Base-by-base conservation (phyloP, 2,797 vertebrate species). In the Emydoidea blandingii region DNA sequence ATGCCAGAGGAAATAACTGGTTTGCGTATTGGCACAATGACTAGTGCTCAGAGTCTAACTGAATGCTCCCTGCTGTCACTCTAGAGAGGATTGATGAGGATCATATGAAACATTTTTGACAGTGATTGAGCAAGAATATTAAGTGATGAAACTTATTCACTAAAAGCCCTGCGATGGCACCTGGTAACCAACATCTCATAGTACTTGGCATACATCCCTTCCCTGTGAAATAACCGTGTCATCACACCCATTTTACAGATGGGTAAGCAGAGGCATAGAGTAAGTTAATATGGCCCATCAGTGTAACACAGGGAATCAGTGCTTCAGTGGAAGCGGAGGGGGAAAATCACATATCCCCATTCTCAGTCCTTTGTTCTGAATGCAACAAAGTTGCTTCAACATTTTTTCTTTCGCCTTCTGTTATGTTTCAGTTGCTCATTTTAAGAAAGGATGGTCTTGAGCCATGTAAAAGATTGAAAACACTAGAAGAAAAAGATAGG, bases 361-460 rank as follows among this genome's bases (percentile, higher is more conserved):
- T 83, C 56, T 86, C 68, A 83, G 78, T 86, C 85, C 81, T 44
- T 91, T 85, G n/a, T 21, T 84, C 59, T 96, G 91, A 94, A 80
- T 93, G 90, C 37, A 50, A 68, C 86, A 54, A 72, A 93, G 92
- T 92, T 87, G 78, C 79, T 94, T 86, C 95, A 92, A 86, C 87
- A 62, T 92, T 89, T 91, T 62, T 94, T 87, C 87, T 92, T 97
- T 96, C 82, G 83, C 65, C 81, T 95, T 96, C 74, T 93, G 90
- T 88, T 89, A 27, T 87, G 93, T 76, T 92, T 90, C 96, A 88
- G 94, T 97, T 97, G 96, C 96, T 97, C 0, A 0, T 34, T 59
- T 87, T 83, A 79, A 96, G 89, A 80, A 97, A 76, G 82, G 41
- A 96, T 96, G 93, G 95, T 86, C 94, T 94, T 96, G 96, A 95